phyloP scores from a whole-genome alignment of 2,797 vertebrate genomes.

The Notolabrus celidotus region DNA sequence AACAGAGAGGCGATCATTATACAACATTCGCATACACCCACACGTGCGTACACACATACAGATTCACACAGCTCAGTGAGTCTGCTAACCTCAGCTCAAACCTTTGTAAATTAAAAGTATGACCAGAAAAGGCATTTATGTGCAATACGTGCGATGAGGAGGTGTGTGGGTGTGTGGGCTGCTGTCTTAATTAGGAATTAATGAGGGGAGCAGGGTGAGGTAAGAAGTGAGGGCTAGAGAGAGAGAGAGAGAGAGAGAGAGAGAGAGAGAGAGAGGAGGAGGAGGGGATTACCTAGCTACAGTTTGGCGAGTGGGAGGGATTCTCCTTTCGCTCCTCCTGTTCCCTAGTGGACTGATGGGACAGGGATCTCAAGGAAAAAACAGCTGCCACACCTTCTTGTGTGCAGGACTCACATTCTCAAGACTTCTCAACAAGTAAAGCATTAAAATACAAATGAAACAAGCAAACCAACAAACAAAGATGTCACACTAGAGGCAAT shows the following conservation, averaged over 20 bases:
- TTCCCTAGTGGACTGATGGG: slow-evolving; percentile 56
- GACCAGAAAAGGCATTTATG: slow-evolving; percentile 75
- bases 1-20: slow-evolving; percentile 79
- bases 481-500: neutral
- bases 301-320: slow-evolving; percentile 72
- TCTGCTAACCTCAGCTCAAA: slow-evolving; percentile 77
- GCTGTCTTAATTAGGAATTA: slow-evolving; percentile 85
- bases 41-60: slow-evolving; percentile 19
- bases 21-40: slow-evolving; percentile 55
- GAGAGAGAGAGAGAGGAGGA: slow-evolving; percentile 3
- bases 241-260: slow-evolving; percentile 17
- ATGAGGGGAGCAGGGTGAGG: slow-evolving; percentile 73
- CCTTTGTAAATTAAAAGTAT: slow-evolving; percentile 75
- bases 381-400: slow-evolving; percentile 48
- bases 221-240: slow-evolving; percentile 24
- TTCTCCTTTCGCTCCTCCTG: slow-evolving; percentile 61
- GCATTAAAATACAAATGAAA: slow-evolving; percentile 18
- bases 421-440: slow-evolving; percentile 18
- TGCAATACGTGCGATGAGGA: slow-evolving; percentile 76
- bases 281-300: slow-evolving; percentile 67
- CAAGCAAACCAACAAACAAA: neutral
- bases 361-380: slow-evolving; percentile 74
- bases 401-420: slow-evolving; percentile 16
- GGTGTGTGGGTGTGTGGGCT: slow-evolving; percentile 74
- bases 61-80: slow-evolving; percentile 57